Evolutionary conservation across 2,888 invertebrate species (phyloP).

Genomic region (Nemotelus nigrinus): DNA sequence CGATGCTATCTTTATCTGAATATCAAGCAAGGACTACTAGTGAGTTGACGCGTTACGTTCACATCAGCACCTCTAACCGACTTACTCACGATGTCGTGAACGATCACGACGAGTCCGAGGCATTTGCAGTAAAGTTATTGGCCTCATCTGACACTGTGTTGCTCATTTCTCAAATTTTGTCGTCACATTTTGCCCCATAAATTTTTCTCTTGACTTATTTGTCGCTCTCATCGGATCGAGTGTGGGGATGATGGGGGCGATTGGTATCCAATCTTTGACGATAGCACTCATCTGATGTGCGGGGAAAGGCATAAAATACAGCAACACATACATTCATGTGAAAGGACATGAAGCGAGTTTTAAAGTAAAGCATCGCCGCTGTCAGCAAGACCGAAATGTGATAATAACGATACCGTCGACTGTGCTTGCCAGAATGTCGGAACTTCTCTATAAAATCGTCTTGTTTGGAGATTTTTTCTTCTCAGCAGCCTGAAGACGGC

Average conservation of each 20-base stretch:
- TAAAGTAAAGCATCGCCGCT: slow-evolving; percentile 30
- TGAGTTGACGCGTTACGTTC: slow-evolving; percentile 3
- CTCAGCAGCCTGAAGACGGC: neutral
- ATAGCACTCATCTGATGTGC: neutral
- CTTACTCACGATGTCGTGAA: neutral
- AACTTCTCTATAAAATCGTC: slow-evolving; percentile 25
- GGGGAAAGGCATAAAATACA: no score
- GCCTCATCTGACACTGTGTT: slow-evolving; percentile 34
- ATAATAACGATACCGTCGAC: slow-evolving; percentile 23
- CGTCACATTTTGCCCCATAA: slow-evolving; percentile 40
- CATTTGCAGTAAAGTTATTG: slow-evolving; percentile 12
- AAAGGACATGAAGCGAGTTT: neutral
- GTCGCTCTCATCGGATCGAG: slow-evolving; percentile 20
- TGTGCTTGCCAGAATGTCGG: slow-evolving; percentile 15
- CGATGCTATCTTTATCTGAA: slow-evolving; percentile 10
- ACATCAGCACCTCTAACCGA: neutral
- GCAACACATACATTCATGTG: no score
- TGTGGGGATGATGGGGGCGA: neutral
- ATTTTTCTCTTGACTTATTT: slow-evolving; percentile 32
- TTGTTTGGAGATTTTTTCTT: neutral
- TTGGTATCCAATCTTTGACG: slow-evolving; percentile 6
- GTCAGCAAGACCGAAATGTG: slow-evolving; percentile 17
- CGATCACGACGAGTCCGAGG: neutral
- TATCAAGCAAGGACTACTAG: slow-evolving; percentile 14
- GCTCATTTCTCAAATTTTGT: slow-evolving; percentile 39